Evolutionary conservation across 2,797 vertebrate species (phyloP).

Genomic region (Otolemur crassicaudatus): DNA sequence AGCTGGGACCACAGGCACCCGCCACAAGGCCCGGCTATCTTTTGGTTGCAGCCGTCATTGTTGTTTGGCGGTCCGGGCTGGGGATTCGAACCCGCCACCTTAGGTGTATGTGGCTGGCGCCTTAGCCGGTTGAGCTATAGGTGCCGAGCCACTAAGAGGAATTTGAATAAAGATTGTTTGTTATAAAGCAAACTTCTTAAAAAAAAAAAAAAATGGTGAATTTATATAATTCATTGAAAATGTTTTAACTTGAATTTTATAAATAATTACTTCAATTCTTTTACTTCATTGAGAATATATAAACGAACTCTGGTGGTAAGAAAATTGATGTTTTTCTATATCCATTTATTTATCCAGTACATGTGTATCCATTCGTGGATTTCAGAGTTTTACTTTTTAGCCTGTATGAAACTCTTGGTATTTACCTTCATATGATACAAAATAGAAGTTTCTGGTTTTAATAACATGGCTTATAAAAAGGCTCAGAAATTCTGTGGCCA

Average conservation of each 20-base stretch:
- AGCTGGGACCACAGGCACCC: too few species aligned
- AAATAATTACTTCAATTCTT: conserved; percentile 9
- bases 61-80: too few species aligned
- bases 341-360: too few species aligned
- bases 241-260: not conserved
- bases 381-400: conserved; percentile 29
- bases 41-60: too few species aligned
- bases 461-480: conserved; percentile 67
- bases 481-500: conserved; percentile 53
- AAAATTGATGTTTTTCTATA: not conserved
- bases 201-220: not conserved
- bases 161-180: not conserved
- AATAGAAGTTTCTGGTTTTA: conserved; percentile 56
- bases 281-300: not conserved
- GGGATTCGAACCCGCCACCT: too few species aligned
- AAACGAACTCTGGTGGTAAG: not conserved
- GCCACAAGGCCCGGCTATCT: too few species aligned
- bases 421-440: conserved; percentile 49
- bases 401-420: conserved; percentile 20
- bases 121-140: too few species aligned
- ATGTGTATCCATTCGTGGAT: not conserved
- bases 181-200: not conserved
- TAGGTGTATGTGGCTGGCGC: too few species aligned
- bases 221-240: not conserved
- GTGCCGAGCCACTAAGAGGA: not conserved